Evolutionary conservation across 2,797 vertebrate species (phyloP), one percentile per base, ranked within the genome.

Genomic region (Mormyrops boulengeri): DNA sequence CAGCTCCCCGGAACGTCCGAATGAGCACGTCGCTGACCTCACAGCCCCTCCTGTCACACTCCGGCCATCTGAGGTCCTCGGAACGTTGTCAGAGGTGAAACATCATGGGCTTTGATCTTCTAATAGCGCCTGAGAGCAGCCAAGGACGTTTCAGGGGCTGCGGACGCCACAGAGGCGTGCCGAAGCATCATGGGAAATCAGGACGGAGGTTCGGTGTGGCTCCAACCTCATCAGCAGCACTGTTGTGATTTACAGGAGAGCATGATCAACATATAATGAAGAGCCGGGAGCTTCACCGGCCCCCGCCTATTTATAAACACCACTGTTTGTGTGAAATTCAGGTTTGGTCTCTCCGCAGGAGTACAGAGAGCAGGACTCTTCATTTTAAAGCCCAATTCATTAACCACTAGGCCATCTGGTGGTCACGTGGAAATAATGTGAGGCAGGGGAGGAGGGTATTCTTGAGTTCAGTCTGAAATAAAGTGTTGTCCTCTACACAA

Each of bases 51-150:
- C 80, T 44, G 44, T 84, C 80, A 49, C 38, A 85, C n/a, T 85
- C 19, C n/a, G 11, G 44, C n/a, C 44, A 85, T 85, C 47, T 49
- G 5, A 26, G 22, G n/a, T 85, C 22, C 19, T 52, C 82, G 7
- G 49, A 85, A 85, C 9, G n/a, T 85, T 85, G 52, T 49, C 44
- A 85, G 47, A 85, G 82, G 82, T 85, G 82, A 85, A 26, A 50
- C 17, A 22, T 22, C 44, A 6, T 52, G 44, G n/a, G 47, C 6
- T 52, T 85, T 30, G 9, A 50, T 52, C 82, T 52, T 52, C 49
- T 26, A 50, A 47, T 85, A 85, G 44, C 3, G 47, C 44, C 80
- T 50, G 80, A 26, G 44, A 50, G 11, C n/a, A 85, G 82, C 44
- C 82, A 85, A 52, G 49, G 82, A 52, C 44, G 52, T 12, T 52